A percentile compares a stretch with the other conserved stretches of the same genome.
These are phyloP conservation scores for Panthera tigris DNA, from an alignment of 2,113 vertebrate genomes.

Conservation along the genomic window DNA sequence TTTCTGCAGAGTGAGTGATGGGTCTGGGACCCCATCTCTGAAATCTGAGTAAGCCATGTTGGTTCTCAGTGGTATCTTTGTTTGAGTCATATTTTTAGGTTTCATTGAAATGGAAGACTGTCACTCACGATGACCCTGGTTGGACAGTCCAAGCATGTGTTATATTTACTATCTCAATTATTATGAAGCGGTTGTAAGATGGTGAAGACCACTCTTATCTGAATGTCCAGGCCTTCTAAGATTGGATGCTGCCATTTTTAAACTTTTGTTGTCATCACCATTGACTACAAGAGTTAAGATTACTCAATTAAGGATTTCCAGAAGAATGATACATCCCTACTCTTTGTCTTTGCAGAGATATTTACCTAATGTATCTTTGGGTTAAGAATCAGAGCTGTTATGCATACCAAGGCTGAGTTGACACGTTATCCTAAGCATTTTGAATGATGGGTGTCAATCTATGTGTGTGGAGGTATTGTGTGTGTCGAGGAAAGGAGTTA, in stretches of 20 bases:
- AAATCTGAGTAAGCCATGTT: not conserved
- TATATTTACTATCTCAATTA: not conserved
- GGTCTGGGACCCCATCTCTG: not conserved
- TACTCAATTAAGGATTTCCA: not conserved
- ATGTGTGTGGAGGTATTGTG: not conserved
- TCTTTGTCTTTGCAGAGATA: not conserved
- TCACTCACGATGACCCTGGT: not conserved
- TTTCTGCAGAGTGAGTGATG: not conserved
- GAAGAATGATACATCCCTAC: not conserved
- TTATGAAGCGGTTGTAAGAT: not conserved
- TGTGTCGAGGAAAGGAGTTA: not conserved
- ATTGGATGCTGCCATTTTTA: not conserved
- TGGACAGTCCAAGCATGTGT: not conserved
- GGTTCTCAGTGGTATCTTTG: not conserved
- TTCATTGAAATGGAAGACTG: not conserved
- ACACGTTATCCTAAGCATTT: not conserved
- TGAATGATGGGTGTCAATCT: not conserved
- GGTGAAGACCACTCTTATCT: not conserved
- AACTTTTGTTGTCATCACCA: not conserved
- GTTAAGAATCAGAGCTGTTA: not conserved
- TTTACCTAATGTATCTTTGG: not conserved
- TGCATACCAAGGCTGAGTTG: not conserved
- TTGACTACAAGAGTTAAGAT: not conserved
- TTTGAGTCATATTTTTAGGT: not conserved
- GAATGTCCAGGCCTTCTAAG: not conserved